phyloP scores from a whole-genome alignment of 2,113 vertebrate genomes.

The Merops nubicus region DNA sequence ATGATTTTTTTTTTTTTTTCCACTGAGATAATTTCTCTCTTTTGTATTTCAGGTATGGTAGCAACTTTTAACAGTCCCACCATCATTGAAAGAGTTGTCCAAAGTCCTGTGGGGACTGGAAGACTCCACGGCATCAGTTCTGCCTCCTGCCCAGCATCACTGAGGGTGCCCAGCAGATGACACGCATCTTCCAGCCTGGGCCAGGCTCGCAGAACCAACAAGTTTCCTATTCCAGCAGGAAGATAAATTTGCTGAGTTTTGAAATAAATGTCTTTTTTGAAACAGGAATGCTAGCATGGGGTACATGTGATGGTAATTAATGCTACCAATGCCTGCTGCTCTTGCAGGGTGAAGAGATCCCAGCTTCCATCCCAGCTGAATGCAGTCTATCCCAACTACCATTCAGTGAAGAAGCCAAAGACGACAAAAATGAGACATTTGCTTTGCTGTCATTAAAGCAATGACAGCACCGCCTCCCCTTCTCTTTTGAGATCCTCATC shows the following conservation, averaged over 20 bases:
- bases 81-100: not conserved
- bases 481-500: not conserved
- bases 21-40: not conserved
- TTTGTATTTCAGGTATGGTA: not conserved
- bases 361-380: not conserved
- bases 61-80: conserved; percentile 21
- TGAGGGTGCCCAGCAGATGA: rapidly evolving
- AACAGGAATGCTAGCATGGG: not conserved
- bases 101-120: not conserved
- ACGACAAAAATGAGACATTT: not conserved
- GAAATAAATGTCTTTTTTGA: not conserved
- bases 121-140: rapidly evolving
- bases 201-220: not conserved
- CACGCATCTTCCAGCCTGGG: not conserved
- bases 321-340: not conserved
- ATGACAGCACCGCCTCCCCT: rapidly evolving
- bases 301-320: not conserved
- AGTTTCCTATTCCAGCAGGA: not conserved
- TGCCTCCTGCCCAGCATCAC: not conserved
- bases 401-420: rapidly evolving
- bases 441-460: not conserved
- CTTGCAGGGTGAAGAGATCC: not conserved
- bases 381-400: not conserved
- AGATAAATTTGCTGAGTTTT: not conserved
- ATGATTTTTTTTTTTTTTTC: conserved; percentile 40